phyloP scores from a whole-genome alignment of 1,140 invertebrate genomes.

The Orussus abietinus region DNA sequence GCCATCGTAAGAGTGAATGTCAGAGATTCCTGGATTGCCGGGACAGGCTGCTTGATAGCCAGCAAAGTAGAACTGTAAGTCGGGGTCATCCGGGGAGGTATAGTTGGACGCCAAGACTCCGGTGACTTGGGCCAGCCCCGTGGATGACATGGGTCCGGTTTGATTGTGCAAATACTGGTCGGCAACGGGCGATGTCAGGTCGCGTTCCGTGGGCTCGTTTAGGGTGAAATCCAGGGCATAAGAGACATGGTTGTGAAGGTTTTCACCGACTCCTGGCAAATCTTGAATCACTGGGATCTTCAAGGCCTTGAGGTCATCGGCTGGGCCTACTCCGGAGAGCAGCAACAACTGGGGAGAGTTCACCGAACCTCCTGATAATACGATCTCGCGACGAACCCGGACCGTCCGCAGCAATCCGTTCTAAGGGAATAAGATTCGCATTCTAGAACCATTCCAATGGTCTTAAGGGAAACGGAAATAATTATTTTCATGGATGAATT shows the following conservation, averaged over 20 bases:
- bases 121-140: conserved; percentile 62
- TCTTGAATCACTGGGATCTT: conserved; percentile 40
- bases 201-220: not conserved
- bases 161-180: conserved; percentile 49
- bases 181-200: conserved; percentile 14
- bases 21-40: conserved; percentile 40
- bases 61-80: conserved; percentile 51
- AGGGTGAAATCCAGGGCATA: conserved; percentile 30
- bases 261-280: conserved; percentile 57
- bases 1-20: not conserved
- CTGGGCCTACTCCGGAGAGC: conserved; percentile 58
- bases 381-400: conserved; percentile 44
- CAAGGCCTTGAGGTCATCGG: conserved; percentile 43
- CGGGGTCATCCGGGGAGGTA: conserved; percentile 49
- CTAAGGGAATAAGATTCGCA: conserved; percentile 52
- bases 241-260: conserved; percentile 52
- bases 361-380: conserved; percentile 47
- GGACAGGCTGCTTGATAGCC: conserved; percentile 45
- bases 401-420: conserved; percentile 39
- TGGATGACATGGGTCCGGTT: conserved; percentile 72
- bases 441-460: too few relatives aligned
- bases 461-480: too few relatives aligned
- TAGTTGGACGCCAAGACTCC: conserved; percentile 58
- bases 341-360: conserved; percentile 55
- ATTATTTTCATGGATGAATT: too few relatives aligned